Conservation (phyloP, 2,113 vertebrate genomes). For the Colinus virginianus region DNA sequence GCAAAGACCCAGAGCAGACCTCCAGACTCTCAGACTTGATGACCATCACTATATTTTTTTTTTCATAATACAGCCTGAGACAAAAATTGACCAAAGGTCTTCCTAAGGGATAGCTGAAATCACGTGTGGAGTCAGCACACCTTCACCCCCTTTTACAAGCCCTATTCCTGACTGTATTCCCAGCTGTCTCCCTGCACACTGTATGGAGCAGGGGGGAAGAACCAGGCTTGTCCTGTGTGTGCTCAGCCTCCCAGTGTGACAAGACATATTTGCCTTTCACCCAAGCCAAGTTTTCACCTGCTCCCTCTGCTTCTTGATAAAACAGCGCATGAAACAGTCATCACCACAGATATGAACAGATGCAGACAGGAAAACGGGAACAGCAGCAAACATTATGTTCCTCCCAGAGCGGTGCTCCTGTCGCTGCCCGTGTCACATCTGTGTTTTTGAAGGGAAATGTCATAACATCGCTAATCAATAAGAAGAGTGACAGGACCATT, state of each 20-base stretch:
- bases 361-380: slow-evolving; percentile 44
- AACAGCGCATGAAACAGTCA: background rate
- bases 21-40: background rate
- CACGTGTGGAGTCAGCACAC: background rate
- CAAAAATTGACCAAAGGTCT: background rate
- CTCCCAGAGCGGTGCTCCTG: slow-evolving; percentile 55
- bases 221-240: background rate
- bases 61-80: background rate
- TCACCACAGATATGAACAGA: slow-evolving; percentile 55
- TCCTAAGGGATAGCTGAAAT: background rate
- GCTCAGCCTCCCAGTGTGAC: background rate
- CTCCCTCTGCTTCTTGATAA: slow-evolving; percentile 17
- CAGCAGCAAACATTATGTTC: slow-evolving; percentile 65
- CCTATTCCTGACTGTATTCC: background rate
- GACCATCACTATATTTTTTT: background rate
- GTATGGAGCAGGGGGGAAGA: background rate
- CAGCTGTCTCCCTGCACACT: background rate
- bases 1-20: background rate
- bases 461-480: slow-evolving; percentile 88
- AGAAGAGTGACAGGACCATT: slow-evolving; percentile 83
- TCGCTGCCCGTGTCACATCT: slow-evolving; percentile 78
- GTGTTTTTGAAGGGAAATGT: slow-evolving; percentile 86
- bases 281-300: slow-evolving; percentile 28
- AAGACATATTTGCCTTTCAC: background rate
- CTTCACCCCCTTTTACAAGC: background rate